phyloP scores from a whole-genome alignment of 2,113 vertebrate genomes.

The Lethenteron reissneri region DNA sequence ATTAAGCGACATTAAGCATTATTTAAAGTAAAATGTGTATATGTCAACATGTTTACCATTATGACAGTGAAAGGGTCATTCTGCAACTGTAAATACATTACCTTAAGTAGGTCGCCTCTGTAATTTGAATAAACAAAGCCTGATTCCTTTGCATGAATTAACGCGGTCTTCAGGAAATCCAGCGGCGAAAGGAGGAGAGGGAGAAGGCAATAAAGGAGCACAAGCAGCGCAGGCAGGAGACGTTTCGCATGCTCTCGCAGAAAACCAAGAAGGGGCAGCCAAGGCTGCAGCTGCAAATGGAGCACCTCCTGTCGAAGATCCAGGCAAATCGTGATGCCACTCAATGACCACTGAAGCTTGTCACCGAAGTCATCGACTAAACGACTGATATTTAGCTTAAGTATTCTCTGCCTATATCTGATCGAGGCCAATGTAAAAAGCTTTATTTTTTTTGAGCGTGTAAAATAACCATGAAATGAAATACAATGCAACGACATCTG shows the following conservation, averaged over 20 bases:
- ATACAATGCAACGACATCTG: neutral
- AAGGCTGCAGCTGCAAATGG: conserved; percentile 82
- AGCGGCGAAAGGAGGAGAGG: neutral
- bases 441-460: neutral
- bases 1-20: no score
- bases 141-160: no score
- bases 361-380: neutral
- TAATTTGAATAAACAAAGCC: no score
- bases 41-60: no score
- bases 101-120: no score
- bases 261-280: conserved; percentile 88
- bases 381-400: no score
- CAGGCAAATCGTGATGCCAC: conserved; percentile 17
- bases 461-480: neutral
- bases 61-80: no score
- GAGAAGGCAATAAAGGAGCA: neutral
- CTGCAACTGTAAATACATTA: no score
- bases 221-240: conserved; percentile 2
- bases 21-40: no score
- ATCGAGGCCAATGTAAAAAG: neutral
- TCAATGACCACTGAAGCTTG: neutral
- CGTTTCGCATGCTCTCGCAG: conserved; percentile 12
- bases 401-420: no score
- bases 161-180: neutral
- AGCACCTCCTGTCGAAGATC: conserved; percentile 80